Percentiles rank a stretch among this genome's conserved stretches.
phyloP scores from a whole-genome alignment of 2,797 vertebrate species.

The Aulostomus chinensis region DNA sequence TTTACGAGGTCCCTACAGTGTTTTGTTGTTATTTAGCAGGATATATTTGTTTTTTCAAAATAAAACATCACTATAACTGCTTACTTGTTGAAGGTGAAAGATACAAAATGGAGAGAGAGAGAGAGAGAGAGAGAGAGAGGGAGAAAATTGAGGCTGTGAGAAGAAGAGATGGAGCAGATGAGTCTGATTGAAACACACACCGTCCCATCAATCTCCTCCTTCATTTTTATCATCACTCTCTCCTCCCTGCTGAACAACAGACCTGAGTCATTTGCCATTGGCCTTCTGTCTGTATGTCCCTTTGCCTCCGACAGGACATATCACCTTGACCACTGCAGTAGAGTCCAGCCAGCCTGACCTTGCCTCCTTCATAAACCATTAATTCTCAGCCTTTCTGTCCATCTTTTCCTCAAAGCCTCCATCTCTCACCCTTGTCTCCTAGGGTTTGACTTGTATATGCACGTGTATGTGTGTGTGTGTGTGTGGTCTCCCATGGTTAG shows the following conservation, averaged over 20 bases:
- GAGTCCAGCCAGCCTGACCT: slow-evolving; percentile 87
- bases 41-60: too few species aligned
- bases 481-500: slow-evolving; percentile 87
- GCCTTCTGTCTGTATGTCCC: slow-evolving; percentile 37
- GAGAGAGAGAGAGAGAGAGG: too few species aligned
- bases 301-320: slow-evolving; percentile 57
- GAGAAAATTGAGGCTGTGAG: too few species aligned
- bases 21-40: too few species aligned
- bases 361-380: slow-evolving; percentile 85
- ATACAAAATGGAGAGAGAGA: too few species aligned
- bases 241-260: slow-evolving; percentile 68
- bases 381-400: slow-evolving; percentile 88
- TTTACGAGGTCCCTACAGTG: too few species aligned
- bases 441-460: slow-evolving; percentile 54
- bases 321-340: slow-evolving; percentile 89
- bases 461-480: slow-evolving; percentile 27
- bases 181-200: slow-evolving; percentile 45
- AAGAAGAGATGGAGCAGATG: too few species aligned
- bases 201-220: slow-evolving; percentile 55
- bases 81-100: slow-evolving; percentile 12
- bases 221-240: slow-evolving; percentile 47
- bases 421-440: slow-evolving; percentile 65
- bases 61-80: too few species aligned
- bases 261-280: slow-evolving; percentile 67
- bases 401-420: slow-evolving; percentile 55